Percentiles rank a stretch among this genome's conserved stretches.
phyloP scores from a whole-genome alignment of 2,888 invertebrate species.

The Diadromus collaris region DNA sequence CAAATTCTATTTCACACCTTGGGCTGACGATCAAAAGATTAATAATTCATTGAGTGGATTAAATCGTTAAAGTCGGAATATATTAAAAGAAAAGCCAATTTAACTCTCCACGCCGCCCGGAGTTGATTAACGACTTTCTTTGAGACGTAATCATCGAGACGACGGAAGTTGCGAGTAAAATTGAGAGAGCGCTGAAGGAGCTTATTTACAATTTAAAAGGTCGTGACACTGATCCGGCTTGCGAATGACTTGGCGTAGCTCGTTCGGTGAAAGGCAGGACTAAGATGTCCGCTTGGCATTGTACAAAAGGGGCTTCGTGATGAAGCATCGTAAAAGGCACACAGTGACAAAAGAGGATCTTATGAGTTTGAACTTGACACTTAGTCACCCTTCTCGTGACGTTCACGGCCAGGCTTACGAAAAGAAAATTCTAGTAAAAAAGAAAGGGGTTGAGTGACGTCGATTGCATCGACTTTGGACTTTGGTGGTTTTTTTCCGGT shows the following conservation, averaged over 20 bases:
- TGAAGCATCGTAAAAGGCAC: not conserved
- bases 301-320: constrained; percentile 5
- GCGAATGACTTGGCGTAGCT: not conserved
- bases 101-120: not conserved
- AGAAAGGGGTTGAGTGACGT: not conserved
- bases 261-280: constrained; percentile 7
- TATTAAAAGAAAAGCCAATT: constrained; percentile 1
- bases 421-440: not conserved
- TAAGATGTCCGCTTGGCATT: not conserved
- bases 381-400: not conserved
- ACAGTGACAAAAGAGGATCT: not conserved
- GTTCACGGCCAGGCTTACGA: no score
- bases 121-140: not conserved
- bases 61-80: not conserved
- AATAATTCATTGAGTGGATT: not conserved
- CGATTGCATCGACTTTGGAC: no score
- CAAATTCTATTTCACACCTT: no score
- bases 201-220: constrained; percentile 7
- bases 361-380: constrained; percentile 1
- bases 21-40: no score
- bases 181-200: constrained; percentile 1
- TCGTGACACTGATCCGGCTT: constrained; percentile 7
- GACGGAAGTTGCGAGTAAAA: not conserved
- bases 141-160: not conserved
- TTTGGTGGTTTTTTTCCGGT: no score